Conservation (phyloP, 2,888 invertebrate genomes). For the Neocrepidodera transversa region DNA sequence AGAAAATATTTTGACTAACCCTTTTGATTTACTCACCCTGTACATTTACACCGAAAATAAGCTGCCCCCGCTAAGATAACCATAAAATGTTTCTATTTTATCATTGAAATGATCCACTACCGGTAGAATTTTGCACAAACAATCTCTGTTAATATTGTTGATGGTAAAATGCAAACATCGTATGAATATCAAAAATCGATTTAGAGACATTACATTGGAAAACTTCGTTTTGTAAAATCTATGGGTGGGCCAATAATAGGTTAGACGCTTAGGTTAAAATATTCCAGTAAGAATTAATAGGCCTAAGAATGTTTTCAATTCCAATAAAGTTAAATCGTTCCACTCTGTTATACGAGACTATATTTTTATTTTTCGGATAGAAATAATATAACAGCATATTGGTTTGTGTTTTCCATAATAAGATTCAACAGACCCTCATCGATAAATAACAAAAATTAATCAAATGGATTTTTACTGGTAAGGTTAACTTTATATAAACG, state of each 20-base stretch:
- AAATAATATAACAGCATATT: not conserved
- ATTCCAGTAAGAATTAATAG: not conserved
- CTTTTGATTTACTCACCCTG: not conserved
- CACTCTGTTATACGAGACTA: not conserved
- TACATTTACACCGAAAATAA: no score
- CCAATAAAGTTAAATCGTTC: not conserved
- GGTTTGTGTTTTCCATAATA: not conserved
- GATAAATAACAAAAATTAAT: not conserved
- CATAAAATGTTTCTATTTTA: not conserved
- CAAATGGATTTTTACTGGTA: not conserved
- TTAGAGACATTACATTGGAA: no score
- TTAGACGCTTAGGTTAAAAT: not conserved
- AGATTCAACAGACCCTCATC: not conserved
- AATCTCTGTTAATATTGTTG: not conserved
- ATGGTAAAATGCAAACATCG: not conserved
- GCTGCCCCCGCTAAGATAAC: no score
- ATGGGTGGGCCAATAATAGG: no score
- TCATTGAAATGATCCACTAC: conserved; percentile 1
- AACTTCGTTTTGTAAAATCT: no score
- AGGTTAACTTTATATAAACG: not conserved
- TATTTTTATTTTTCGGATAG: not conserved
- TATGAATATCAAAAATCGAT: no score
- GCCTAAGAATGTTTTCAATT: not conserved
- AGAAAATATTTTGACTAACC: not conserved
- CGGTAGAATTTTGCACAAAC: no score